Evolutionary conservation across 2,797 vertebrate genomes (phyloP).

Genomic region (Psittacula derbiana): DNA sequence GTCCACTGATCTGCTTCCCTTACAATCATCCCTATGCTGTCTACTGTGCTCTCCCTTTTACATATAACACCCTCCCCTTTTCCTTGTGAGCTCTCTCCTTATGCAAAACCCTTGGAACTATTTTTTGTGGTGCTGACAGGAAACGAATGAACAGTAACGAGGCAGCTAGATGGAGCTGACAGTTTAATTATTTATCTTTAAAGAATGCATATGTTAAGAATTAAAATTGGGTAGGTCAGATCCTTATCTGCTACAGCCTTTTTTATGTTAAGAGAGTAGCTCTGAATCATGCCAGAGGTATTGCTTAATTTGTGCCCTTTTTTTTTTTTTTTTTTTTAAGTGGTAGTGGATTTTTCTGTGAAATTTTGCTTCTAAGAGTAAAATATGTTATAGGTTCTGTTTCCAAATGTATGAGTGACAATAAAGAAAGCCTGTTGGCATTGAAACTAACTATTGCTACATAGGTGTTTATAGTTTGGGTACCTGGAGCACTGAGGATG

Average conservation of each 20-base stretch:
- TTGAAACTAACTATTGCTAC: background rate
- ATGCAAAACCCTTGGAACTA: background rate
- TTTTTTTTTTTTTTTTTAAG: background rate
- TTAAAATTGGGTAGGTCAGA: background rate
- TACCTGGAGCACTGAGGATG: background rate
- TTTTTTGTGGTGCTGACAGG: background rate
- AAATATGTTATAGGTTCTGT: background rate
- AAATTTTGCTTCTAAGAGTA: background rate
- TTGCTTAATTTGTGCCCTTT: background rate
- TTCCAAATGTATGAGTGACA: background rate
- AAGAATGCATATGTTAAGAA: background rate
- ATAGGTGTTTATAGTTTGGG: rapidly evolving
- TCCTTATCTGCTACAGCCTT: background rate
- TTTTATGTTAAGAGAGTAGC: background rate
- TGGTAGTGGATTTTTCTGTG: background rate
- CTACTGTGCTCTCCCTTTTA: background rate
- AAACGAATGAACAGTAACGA: background rate
- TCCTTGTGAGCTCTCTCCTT: background rate
- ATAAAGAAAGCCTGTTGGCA: background rate
- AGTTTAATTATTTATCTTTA: conserved; percentile 1
- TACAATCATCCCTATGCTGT: background rate
- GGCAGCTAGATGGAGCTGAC: background rate
- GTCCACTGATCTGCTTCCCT: background rate
- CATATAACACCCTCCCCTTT: background rate
- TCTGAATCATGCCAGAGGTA: background rate